phyloP scores from a whole-genome alignment of 1,140 invertebrate genomes.

The Diorhabda sublineata region DNA sequence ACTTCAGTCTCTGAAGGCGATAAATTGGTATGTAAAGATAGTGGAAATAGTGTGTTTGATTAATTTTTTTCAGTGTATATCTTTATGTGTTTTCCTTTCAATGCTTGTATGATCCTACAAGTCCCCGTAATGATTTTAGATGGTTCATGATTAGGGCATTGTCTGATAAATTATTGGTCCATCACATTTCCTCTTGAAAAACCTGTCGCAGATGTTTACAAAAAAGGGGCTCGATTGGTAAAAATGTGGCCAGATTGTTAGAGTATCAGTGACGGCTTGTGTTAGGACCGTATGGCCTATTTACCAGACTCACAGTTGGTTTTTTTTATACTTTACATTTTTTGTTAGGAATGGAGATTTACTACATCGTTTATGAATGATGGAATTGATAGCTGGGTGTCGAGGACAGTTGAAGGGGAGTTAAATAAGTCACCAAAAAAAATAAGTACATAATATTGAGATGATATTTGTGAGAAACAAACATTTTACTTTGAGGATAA shows the following conservation, averaged over 20 bases:
- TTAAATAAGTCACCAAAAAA: too few species aligned
- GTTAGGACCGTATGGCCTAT: constrained; percentile 10
- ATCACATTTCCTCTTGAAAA: constrained; percentile 31
- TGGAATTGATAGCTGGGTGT: too few species aligned
- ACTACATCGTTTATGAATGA: too few species aligned
- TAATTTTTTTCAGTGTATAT: constrained; percentile 4
- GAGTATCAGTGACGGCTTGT: constrained; percentile 11
- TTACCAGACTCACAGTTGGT: constrained; percentile 12
- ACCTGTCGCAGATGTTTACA: constrained; percentile 42
- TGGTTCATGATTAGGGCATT: constrained; percentile 39
- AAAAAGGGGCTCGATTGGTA: constrained; percentile 33
- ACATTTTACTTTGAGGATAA: too few species aligned
- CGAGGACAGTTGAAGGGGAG: too few species aligned
- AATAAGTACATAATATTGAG: too few species aligned
- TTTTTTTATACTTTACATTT: neutral
- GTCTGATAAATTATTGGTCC: constrained; percentile 39
- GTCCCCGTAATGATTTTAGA: constrained; percentile 28
- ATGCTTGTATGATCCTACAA: constrained; percentile 3
- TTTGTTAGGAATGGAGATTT: too few species aligned
- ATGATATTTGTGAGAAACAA: too few species aligned
- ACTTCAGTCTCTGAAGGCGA: too few species aligned
- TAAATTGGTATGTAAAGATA: too few species aligned
- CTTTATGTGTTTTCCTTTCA: neutral
- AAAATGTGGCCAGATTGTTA: constrained; percentile 31
- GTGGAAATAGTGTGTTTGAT: too few species aligned